Conservation (phyloP, 2,888 invertebrate genomes). For the Hirtodrosophila duncani region DNA sequence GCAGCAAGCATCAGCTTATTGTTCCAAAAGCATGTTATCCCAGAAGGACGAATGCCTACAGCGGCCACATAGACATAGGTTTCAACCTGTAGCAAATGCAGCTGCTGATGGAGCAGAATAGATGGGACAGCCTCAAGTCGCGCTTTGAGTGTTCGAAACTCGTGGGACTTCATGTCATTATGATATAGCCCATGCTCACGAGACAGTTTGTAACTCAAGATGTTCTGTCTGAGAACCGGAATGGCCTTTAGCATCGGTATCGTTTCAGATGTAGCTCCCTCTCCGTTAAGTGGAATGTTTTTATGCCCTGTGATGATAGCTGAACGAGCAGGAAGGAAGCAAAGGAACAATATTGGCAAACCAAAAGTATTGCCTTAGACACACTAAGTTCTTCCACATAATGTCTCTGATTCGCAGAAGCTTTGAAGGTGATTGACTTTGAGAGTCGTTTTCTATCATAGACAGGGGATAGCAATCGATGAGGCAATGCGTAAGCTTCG, state of each 20-base stretch:
- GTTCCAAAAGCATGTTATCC: conserved; percentile 13
- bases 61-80: conserved; percentile 12
- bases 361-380: neutral
- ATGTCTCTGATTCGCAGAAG: neutral
- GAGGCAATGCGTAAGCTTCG: no score
- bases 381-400: neutral
- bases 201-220: no score
- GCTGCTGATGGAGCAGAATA: neutral
- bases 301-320: neutral
- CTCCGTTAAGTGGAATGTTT: neutral
- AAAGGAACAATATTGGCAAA: neutral
- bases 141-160: neutral
- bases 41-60: neutral
- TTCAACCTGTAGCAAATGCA: neutral
- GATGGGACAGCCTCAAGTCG: conserved; percentile 6
- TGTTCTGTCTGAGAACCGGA: neutral
- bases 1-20: conserved; percentile 4
- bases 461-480: no score
- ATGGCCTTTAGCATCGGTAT: conserved; percentile 3
- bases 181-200: no score
- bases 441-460: no score
- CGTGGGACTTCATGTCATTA: no score
- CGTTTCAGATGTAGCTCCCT: neutral
- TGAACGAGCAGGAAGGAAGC: neutral
- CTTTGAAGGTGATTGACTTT: no score